Evolutionary conservation across 2,797 vertebrate species (phyloP).

Genomic region (Enteromius trimaculatus): DNA sequence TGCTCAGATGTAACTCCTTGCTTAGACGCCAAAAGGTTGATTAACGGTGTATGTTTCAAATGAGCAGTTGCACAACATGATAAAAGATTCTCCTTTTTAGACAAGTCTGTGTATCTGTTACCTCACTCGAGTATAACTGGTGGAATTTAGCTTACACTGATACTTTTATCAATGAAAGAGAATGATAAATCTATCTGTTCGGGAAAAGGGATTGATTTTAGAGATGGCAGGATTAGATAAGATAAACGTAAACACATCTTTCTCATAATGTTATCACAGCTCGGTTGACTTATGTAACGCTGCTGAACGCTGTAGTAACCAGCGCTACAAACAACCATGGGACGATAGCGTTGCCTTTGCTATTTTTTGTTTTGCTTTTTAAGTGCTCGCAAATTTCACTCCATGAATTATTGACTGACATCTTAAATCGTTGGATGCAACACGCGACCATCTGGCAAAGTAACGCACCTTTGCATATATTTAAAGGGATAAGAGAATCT

Average conservation of each 20-base stretch:
- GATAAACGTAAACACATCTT: neutral
- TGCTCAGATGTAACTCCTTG: neutral
- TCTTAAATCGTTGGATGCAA: neutral
- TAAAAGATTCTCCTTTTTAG: neutral
- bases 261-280: conserved; percentile 16
- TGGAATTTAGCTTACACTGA: neutral
- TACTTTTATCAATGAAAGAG: neutral
- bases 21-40: conserved; percentile 12
- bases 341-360: neutral
- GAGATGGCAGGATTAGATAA: conserved; percentile 14
- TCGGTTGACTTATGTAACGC: conserved; percentile 25
- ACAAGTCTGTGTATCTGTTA: neutral
- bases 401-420: neutral
- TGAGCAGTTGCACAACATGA: neutral
- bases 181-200: neutral
- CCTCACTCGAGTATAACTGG: neutral
- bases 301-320: neutral
- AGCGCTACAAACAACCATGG: neutral
- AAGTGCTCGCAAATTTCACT: neutral
- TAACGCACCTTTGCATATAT: neutral
- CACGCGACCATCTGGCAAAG: neutral
- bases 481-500: neutral
- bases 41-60: neutral
- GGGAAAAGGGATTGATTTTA: conserved; percentile 16
- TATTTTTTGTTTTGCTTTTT: neutral